These are phyloP conservation scores for Enteromius fasciolatus DNA, from an alignment of 2,797 vertebrate species.

Conservation along the genomic window DNA sequence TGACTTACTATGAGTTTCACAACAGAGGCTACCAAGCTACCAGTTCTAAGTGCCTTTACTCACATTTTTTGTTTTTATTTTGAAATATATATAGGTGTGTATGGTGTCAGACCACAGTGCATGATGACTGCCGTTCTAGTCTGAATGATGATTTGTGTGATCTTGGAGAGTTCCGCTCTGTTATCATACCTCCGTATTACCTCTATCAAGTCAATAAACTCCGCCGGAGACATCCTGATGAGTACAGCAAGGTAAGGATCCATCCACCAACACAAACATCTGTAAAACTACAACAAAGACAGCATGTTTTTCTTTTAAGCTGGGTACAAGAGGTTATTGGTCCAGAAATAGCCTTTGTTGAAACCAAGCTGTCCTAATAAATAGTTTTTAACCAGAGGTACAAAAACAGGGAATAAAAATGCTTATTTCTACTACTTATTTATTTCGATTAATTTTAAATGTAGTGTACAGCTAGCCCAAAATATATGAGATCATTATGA, in stretches of 20 bases:
- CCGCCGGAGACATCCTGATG: constrained; percentile 81
- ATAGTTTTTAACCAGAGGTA: background rate
- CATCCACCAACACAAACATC: background rate
- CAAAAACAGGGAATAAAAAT: background rate
- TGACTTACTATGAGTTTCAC: background rate
- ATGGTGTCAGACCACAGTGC: constrained; percentile 94
- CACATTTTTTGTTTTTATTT: constrained; percentile 1
- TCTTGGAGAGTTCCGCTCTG: constrained; percentile 89
- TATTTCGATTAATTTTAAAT: background rate
- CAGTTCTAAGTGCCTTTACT: background rate
- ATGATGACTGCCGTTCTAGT: constrained; percentile 88
- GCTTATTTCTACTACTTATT: background rate
- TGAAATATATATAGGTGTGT: constrained; percentile 80
- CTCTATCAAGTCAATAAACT: constrained; percentile 87
- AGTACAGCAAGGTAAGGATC: constrained; percentile 82
- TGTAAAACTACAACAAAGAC: background rate
- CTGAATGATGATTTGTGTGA: constrained; percentile 79
- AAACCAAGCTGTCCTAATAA: background rate
- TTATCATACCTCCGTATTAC: constrained; percentile 94
- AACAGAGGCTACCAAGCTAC: background rate
- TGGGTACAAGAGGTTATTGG: background rate
- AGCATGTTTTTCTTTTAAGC: background rate
- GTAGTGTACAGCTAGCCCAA: background rate
- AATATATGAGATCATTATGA: background rate
- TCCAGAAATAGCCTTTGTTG: background rate